Conservation (phyloP, 2,113 vertebrate genomes). For the Lasiurus borealis region DNA sequence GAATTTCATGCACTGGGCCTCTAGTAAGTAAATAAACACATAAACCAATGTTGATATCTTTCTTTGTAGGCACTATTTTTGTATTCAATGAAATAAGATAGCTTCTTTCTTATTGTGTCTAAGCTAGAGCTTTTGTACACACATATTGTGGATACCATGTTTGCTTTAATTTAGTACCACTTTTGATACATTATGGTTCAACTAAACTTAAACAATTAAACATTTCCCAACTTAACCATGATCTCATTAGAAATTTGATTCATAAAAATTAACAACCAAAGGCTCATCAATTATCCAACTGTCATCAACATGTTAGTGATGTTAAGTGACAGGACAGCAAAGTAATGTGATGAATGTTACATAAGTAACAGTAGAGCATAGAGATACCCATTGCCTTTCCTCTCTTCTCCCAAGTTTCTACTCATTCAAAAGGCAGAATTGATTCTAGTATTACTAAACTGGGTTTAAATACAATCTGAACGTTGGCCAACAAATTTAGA, state of each 20-base stretch:
- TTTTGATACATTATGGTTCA: neutral
- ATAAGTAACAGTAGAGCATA: neutral
- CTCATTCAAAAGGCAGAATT: neutral
- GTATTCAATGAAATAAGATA: neutral
- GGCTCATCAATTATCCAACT: neutral
- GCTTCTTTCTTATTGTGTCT: neutral
- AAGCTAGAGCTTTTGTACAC: neutral
- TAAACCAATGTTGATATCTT: neutral
- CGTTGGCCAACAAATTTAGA: neutral
- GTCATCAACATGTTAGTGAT: neutral
- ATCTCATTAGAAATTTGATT: neutral
- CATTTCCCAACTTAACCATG: neutral
- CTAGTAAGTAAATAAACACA: slow-evolving; percentile 10
- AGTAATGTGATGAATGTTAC: neutral
- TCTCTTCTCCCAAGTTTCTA: neutral
- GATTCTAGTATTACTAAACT: neutral
- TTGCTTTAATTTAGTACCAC: neutral
- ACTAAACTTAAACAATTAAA: neutral
- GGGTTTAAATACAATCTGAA: neutral
- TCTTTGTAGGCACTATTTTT: neutral
- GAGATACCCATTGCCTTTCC: neutral
- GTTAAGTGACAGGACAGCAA: neutral
- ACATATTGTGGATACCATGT: neutral
- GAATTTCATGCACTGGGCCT: too few relatives aligned
- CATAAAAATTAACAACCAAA: neutral